Base-by-base conservation (phyloP, 1,140 invertebrate genomes). In the Littorina saxatilis region DNA sequence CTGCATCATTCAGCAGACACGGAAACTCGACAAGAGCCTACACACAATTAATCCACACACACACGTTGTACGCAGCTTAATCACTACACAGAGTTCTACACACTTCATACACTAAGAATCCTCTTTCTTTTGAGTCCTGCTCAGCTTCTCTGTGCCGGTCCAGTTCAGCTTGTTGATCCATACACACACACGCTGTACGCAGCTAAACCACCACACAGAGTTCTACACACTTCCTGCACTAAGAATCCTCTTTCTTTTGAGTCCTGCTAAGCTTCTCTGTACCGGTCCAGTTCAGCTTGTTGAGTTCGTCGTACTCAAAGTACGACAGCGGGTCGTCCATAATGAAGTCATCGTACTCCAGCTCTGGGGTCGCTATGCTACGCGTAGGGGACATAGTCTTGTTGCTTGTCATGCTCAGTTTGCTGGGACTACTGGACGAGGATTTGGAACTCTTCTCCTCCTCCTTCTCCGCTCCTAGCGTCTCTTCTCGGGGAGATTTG, bases 271-370 rank as follows among this genome's bases (percentile, higher is more conserved):
- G 85, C 63, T 87, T 89, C 79, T 91, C 90, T 11, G 80, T 85
- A 5, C 90, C 90, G 29, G 86, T 86, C 85, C 88, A 91, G 27
- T 85, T 85, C 17, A 91, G 86, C 73, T 87, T 88, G 29, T 87
- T 84, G 5, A 85, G 86, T 55, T 90, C 87, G 66, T 88, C 83
- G 13, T 87, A 87, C 70, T 91, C 90, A 82, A 91, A 91, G 78
- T 91, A 91, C 11, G 90, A 91, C 55, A 89, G 84, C 17, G 90
- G 88, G 78, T 91, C 90, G 81, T 91, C 90, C 81, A 89, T 88
- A 11, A 91, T 86, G 82, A 89, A 91, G 63, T 91, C 90, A 76
- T 91, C 90, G 82, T 91, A 91, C 80, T 91, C 90, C 75, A 91
- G 84, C 82, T 91, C 90, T 17, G 89, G 88, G 0, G 88, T 88